Conservation (phyloP, 2,113 vertebrate genomes). For the Microtus richardsoni region DNA sequence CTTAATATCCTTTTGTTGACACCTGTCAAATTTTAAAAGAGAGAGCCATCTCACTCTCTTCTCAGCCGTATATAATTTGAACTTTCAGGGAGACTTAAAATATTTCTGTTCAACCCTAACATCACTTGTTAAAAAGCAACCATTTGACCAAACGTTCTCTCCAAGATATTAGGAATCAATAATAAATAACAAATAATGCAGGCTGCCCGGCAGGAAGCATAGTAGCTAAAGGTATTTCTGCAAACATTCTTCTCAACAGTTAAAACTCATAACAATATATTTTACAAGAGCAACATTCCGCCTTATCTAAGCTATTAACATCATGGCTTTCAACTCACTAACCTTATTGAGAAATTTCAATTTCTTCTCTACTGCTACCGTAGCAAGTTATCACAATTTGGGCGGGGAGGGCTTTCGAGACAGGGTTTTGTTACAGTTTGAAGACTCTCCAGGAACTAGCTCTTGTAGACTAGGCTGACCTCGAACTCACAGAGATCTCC, state of each 20-base stretch:
- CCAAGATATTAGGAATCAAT: neutral
- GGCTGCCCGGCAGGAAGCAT: neutral
- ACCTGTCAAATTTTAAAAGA: neutral
- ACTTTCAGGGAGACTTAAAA: neutral
- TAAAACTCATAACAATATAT: neutral
- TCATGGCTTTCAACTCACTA: neutral
- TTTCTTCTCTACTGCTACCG: neutral
- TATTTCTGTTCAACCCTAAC: neutral
- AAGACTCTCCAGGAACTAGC: no score
- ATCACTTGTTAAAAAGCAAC: slow-evolving; percentile 26
- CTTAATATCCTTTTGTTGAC: neutral
- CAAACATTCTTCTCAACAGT: neutral
- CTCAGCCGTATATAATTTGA: neutral
- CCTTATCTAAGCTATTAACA: neutral
- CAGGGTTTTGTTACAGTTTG: no score
- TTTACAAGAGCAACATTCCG: neutral
- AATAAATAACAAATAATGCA: neutral
- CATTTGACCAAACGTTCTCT: neutral
- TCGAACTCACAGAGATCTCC: no score
- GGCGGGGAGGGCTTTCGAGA: no score
- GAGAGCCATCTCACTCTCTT: neutral
- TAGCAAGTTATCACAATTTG: neutral
- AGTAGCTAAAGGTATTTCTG: neutral
- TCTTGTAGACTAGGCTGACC: no score
- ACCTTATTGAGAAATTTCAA: neutral